Evolutionary conservation across 2,888 invertebrate genomes (phyloP).

Genomic region (Pristionchus entomophagus): DNA sequence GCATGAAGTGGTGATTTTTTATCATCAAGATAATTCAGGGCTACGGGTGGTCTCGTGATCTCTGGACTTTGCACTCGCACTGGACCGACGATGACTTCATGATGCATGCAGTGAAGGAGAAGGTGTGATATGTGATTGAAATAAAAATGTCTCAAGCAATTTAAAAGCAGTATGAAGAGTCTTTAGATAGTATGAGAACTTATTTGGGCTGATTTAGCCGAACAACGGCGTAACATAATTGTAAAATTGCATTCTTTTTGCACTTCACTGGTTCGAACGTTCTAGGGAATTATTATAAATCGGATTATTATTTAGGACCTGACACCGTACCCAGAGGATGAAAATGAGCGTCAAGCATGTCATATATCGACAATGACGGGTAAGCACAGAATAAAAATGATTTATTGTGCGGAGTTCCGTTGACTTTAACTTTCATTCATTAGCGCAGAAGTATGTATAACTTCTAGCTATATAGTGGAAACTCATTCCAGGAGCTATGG

Average conservation of each 20-base stretch:
- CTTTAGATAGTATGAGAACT: too few relatives aligned
- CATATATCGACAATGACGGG: neutral
- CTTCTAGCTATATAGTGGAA: neutral
- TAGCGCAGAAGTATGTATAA: neutral
- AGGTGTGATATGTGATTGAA: neutral
- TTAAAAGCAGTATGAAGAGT: too few relatives aligned
- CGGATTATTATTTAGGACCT: neutral
- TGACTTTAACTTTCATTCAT: too few relatives aligned
- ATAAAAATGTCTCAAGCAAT: too few relatives aligned
- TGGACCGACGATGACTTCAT: slow-evolving; percentile 27
- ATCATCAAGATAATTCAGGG: neutral
- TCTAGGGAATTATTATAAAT: too few relatives aligned
- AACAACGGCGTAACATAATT: too few relatives aligned
- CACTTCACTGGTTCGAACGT: neutral
- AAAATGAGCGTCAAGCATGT: neutral
- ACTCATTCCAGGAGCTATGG: neutral
- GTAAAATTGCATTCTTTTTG: too few relatives aligned
- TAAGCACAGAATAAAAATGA: too few relatives aligned
- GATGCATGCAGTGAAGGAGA: slow-evolving; percentile 27
- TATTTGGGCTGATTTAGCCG: too few relatives aligned
- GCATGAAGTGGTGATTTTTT: too few relatives aligned
- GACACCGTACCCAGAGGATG: neutral
- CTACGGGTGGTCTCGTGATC: slow-evolving; percentile 18
- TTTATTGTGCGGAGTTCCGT: too few relatives aligned
- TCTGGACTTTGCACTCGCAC: slow-evolving; percentile 4